These are phyloP conservation scores for Anhinga anhinga DNA, from an alignment of 2,113 vertebrate genomes.

Conservation along the genomic window DNA sequence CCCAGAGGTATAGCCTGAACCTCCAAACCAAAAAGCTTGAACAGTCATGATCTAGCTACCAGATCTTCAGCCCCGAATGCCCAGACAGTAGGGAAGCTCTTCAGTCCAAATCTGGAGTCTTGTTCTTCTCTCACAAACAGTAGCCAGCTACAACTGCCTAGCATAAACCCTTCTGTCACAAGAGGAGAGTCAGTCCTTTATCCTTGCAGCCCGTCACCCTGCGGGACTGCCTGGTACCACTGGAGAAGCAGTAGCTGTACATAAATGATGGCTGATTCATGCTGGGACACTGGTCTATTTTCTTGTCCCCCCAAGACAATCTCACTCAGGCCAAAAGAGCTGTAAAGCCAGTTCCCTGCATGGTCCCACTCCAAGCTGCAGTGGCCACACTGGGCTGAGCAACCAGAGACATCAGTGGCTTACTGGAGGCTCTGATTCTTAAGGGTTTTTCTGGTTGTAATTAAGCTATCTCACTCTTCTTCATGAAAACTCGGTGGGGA, in stretches of 20 bases:
- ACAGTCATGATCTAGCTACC: not conserved
- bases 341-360: not conserved
- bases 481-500: not conserved
- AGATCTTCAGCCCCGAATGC: not conserved
- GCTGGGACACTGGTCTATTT: conserved; percentile 45
- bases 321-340: not conserved
- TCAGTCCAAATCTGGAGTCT: not conserved
- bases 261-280: conserved; percentile 24
- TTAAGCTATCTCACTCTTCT: not conserved
- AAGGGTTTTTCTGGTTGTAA: not conserved
- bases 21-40: not conserved
- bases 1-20: not conserved
- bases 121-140: not conserved
- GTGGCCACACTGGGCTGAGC: not conserved
- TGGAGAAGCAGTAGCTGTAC: not conserved
- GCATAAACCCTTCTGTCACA: not conserved
- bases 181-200: conserved; percentile 13
- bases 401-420: not conserved
- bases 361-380: not conserved
- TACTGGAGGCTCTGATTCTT: not conserved
- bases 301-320: not conserved
- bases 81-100: not conserved
- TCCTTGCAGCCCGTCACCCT: not conserved
- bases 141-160: not conserved
- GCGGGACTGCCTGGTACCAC: conserved; percentile 51